Percentiles rank a stretch among this genome's conserved stretches.
phyloP scores from a whole-genome alignment of 2,888 invertebrate genomes.

The Nebria salina region DNA sequence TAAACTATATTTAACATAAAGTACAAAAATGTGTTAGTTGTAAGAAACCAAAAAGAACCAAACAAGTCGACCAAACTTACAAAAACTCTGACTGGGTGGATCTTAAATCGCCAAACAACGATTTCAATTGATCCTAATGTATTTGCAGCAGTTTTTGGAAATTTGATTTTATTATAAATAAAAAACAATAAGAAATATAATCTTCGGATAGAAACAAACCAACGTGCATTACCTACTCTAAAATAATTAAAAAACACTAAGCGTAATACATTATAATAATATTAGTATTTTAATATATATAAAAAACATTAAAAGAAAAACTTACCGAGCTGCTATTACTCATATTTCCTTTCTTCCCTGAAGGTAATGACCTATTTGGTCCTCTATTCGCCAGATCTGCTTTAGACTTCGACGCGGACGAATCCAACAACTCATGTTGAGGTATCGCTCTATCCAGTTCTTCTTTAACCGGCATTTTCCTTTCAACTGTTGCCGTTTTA shows the following conservation, averaged over 20 bases:
- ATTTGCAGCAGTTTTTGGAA: too few species aligned
- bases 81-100: too few species aligned
- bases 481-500: constrained; percentile 78
- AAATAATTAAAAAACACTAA: not conserved
- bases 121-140: too few species aligned
- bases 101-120: too few species aligned
- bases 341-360: constrained; percentile 65
- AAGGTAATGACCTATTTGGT: constrained; percentile 77
- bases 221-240: not conserved
- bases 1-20: not conserved
- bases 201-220: not conserved
- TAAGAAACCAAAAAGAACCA: not conserved
- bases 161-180: not conserved
- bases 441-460: constrained; percentile 90
- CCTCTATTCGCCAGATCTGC: constrained; percentile 87
- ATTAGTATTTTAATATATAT: not conserved
- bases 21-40: not conserved
- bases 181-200: not conserved
- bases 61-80: not conserved
- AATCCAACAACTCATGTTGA: constrained; percentile 86
- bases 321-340: constrained; percentile 74
- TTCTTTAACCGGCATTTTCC: constrained; percentile 74
- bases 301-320: not conserved
- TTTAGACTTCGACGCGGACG: constrained; percentile 83
- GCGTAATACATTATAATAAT: not conserved